Evolutionary conservation across 2,113 vertebrate genomes (phyloP), one percentile per base, ranked within the genome.

Genomic region (Cyanoliseus patagonus): DNA sequence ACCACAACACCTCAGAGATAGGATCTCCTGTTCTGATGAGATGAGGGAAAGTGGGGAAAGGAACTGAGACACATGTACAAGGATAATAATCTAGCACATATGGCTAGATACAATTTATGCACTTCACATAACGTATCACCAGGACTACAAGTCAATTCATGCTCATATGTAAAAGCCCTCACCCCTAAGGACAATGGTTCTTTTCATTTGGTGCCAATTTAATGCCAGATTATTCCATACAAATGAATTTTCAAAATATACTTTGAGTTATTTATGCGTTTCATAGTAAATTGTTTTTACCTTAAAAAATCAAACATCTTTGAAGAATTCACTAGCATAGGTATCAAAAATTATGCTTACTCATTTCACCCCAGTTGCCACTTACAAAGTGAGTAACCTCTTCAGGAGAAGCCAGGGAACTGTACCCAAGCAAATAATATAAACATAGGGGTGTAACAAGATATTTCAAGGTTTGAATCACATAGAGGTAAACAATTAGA

Each of bases 51-150:
- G 18, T 31, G 23, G 4, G 6, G 9, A 53, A 61, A 62, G 69
- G 16, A 69, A 79, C 11, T 49, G 14, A 23, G 35, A 70, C 1
- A 89, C 5, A 66, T 83, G 68, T 31, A 37, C 13, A 44, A n/a
- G 39, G 74, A 35, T 18, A 68, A 39, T 69, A 66, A 61, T 62
- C 12, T 46, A 14, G 22, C 18, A 23, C 7, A 17, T 81, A 51
- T 1, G 3, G 4, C 30, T 70, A 39, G 10, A 62, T 52, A 64
- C 9, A 66, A 53, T 5, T 62, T n/a, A 14, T 0, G 1, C 13
- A 41, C 11, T 72, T 95, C 12, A 33, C 10, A 9, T 44, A 63
- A 46, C 16, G 33, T 14, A 15, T 67, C 19, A 75, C 18, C 16
- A 31, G 46, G 17, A 70, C 18, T 53, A 17, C 22, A 67, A 55